Percentiles rank a stretch among this genome's conserved stretches.
These are phyloP conservation scores for Drosophila pegasa DNA, from an alignment of 2,888 invertebrate species.

Conservation along the genomic window DNA sequence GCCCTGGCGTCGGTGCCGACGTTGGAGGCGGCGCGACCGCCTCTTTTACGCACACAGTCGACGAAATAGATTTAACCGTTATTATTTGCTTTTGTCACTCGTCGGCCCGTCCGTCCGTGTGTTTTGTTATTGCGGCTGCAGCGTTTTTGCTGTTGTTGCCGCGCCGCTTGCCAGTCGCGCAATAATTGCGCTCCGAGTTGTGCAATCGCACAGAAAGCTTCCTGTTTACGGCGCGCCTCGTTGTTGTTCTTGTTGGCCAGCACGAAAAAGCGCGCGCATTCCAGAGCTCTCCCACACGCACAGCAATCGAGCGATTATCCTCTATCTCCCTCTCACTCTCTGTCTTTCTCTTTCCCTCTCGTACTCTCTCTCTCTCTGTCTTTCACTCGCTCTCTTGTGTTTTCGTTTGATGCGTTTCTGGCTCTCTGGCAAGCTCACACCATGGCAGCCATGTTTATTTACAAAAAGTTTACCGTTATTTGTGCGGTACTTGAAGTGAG, in stretches of 20 bases:
- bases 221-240: conserved; percentile 59
- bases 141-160: conserved; percentile 67
- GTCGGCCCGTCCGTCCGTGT: too few species aligned
- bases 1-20: conserved; percentile 52
- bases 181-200: conserved; percentile 67
- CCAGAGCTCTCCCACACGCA: conserved; percentile 64
- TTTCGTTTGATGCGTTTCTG: conserved; percentile 9
- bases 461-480: conserved; percentile 73
- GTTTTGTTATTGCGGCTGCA: conserved; percentile 59
- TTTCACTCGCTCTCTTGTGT: conserved; percentile 12
- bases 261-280: conserved; percentile 74
- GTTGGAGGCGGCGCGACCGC: conserved; percentile 30
- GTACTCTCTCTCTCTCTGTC: conserved; percentile 19
- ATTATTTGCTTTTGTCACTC: conserved; percentile 55
- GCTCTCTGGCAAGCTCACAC: conserved; percentile 53
- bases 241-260: conserved; percentile 30
- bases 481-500: conserved; percentile 1
- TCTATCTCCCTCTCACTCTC: conserved; percentile 11
- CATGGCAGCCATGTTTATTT: conserved; percentile 73
- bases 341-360: conserved; percentile 10
- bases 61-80: conserved; percentile 42
- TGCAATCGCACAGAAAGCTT: conserved; percentile 75
- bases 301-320: conserved; percentile 11
- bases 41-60: conserved; percentile 16
- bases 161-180: conserved; percentile 71